A percentile compares a stretch with the other conserved stretches of the same genome.
phyloP scores from a whole-genome alignment of 2,888 invertebrate genomes.

The Aspidiotus rigidus region DNA sequence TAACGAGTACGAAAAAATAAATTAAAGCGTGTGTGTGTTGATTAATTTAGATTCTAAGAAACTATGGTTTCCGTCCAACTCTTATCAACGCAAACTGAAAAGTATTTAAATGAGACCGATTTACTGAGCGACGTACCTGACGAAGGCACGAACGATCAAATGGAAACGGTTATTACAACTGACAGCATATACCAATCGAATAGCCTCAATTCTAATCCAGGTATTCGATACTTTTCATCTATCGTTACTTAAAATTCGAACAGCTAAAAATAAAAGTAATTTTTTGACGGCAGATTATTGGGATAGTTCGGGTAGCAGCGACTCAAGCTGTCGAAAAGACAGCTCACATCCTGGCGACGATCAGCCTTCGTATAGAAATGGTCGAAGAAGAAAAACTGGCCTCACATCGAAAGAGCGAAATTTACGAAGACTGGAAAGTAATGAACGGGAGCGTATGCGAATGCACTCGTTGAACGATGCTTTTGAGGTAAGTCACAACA shows the following conservation, averaged over 20 bases:
- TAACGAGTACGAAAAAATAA: neutral
- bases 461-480: slow-evolving; percentile 90
- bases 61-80: slow-evolving; percentile 16
- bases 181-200: slow-evolving; percentile 25
- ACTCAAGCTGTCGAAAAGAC: neutral
- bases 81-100: slow-evolving; percentile 3
- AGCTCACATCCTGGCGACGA: neutral
- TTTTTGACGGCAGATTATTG: slow-evolving; percentile 13
- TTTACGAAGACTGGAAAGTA: slow-evolving; percentile 75
- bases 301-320: slow-evolving; percentile 31
- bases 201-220: slow-evolving; percentile 22
- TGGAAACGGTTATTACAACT: slow-evolving; percentile 16
- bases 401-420: slow-evolving; percentile 77
- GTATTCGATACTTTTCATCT: neutral
- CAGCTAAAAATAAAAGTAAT: neutral
- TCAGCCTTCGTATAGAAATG: slow-evolving; percentile 9
- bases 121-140: slow-evolving; percentile 3
- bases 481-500: slow-evolving; percentile 57
- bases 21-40: neutral
- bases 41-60: neutral
- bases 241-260: too few species aligned
- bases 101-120: slow-evolving; percentile 16
- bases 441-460: slow-evolving; percentile 80
- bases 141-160: slow-evolving; percentile 11
- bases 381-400: slow-evolving; percentile 60